A percentile compares a stretch with the other conserved stretches of the same genome.
phyloP scores from a whole-genome alignment of 2,888 invertebrate species.

The Zootermopsis nevadensis region DNA sequence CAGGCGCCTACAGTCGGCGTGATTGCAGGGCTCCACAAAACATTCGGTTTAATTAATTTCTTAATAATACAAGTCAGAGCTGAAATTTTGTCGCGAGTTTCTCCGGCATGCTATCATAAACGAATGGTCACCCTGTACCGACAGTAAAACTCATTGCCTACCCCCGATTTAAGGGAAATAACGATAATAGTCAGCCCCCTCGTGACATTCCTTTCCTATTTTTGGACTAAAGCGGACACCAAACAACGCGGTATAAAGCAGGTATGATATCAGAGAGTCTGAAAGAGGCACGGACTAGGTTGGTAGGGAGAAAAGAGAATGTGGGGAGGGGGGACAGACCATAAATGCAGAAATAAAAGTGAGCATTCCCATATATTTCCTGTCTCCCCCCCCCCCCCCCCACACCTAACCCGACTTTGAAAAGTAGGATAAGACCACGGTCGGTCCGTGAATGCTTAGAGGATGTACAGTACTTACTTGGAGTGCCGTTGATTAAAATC shows the following conservation, averaged over 20 bases:
- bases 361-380: conserved; percentile 41
- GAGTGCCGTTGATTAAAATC: no score
- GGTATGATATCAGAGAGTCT: neutral
- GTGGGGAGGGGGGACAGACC: neutral
- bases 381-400: neutral
- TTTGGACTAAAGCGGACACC: neutral
- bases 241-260: neutral
- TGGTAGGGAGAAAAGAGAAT: neutral
- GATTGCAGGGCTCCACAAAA: no score
- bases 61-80: no score
- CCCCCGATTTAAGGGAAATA: no score
- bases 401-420: neutral
- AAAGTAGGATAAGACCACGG: neutral
- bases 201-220: neutral
- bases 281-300: neutral
- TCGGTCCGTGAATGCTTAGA: neutral
- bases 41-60: no score
- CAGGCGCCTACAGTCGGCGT: no score
- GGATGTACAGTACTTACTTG: neutral
- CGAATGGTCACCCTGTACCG: no score
- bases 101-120: no score
- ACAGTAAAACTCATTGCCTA: no score
- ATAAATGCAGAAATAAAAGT: conserved; percentile 37
- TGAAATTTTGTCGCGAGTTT: no score
- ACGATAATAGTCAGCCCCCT: no score